Evolutionary conservation across 2,888 invertebrate species (phyloP).

Genomic region (Troglohyphantes excavatus): DNA sequence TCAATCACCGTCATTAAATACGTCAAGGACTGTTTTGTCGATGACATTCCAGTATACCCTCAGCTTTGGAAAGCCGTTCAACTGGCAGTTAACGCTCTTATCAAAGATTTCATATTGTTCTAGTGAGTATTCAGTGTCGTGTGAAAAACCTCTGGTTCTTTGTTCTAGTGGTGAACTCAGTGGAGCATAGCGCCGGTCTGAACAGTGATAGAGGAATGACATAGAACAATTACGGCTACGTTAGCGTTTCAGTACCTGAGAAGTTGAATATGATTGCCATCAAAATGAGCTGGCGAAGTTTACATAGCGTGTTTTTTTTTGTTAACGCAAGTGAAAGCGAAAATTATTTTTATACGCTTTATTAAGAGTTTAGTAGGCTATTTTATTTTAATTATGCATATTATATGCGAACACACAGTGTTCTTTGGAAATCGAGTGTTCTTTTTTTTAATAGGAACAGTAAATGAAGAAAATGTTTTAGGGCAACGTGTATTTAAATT

Average conservation of each 20-base stretch:
- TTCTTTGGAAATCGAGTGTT: too few species aligned
- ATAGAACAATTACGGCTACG: conserved; percentile 44
- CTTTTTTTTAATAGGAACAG: too few species aligned
- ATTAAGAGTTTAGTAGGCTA: too few species aligned
- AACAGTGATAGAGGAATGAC: conserved; percentile 21
- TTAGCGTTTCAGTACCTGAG: conserved; percentile 16
- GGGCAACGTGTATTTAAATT: too few species aligned
- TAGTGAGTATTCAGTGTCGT: conserved; percentile 70
- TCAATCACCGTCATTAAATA: conserved; percentile 30
- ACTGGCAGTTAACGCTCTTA: conserved; percentile 63
- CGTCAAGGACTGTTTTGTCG: conserved; percentile 42
- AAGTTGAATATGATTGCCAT: conserved; percentile 15
- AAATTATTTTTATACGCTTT: neutral
- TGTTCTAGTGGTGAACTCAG: conserved; percentile 63
- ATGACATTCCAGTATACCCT: conserved; percentile 8
- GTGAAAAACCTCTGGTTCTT: conserved; percentile 63
- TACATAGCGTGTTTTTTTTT: neutral
- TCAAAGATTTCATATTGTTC: conserved; percentile 73
- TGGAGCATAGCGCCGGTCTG: conserved; percentile 68
- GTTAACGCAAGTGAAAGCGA: neutral
- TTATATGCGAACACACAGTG: too few species aligned
- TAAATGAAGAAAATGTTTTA: too few species aligned
- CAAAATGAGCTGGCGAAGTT: neutral
- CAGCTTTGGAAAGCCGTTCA: conserved; percentile 46
- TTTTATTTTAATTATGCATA: too few species aligned